A percentile compares a stretch with the other conserved stretches of the same genome.
Conservation (phyloP, 23 tunicate genomes). For the Pegea sp. region DNA sequence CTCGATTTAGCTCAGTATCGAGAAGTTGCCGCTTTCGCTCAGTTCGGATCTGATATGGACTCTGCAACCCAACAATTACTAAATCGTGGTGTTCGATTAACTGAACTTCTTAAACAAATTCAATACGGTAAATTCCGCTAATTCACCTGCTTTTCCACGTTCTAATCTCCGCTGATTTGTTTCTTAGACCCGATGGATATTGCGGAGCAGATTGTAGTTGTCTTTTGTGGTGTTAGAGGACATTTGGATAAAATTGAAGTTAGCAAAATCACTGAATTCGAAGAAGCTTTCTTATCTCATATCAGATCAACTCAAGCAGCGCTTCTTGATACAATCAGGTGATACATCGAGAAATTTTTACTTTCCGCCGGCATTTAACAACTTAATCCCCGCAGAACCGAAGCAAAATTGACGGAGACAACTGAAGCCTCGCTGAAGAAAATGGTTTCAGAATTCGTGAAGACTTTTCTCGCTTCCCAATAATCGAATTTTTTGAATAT, state of each 20-base stretch:
- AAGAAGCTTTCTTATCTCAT: conserved; percentile 71
- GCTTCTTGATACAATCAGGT: conserved; percentile 74
- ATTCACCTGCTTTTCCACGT: background rate
- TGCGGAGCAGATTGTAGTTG: conserved; percentile 79
- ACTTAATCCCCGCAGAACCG: conserved; percentile 36
- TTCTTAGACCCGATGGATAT: conserved; percentile 90
- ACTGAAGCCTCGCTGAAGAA: conserved; percentile 58
- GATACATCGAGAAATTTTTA: background rate
- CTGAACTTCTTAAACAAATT: conserved; percentile 93
- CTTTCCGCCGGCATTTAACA: no score
- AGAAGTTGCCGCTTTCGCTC: conserved; percentile 99
- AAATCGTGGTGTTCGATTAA: conserved; percentile 81
- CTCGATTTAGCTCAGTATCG: conserved; percentile 98
- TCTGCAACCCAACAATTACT: conserved; percentile 97
- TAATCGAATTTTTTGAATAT: background rate
- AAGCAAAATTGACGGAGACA: conserved; percentile 40
- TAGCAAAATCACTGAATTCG: conserved; percentile 80
- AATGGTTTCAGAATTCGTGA: conserved; percentile 62
- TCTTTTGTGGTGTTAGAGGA: conserved; percentile 95
- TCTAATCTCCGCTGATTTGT: background rate
- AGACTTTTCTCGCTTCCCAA: conserved; percentile 28
- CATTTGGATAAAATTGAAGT: conserved; percentile 84
- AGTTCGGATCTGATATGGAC: conserved; percentile 99
- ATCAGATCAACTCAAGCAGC: conserved; percentile 42
- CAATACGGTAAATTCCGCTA: conserved; percentile 58